Base-by-base conservation (phyloP, 2,888 invertebrate species). In the Phortica magna region DNA sequence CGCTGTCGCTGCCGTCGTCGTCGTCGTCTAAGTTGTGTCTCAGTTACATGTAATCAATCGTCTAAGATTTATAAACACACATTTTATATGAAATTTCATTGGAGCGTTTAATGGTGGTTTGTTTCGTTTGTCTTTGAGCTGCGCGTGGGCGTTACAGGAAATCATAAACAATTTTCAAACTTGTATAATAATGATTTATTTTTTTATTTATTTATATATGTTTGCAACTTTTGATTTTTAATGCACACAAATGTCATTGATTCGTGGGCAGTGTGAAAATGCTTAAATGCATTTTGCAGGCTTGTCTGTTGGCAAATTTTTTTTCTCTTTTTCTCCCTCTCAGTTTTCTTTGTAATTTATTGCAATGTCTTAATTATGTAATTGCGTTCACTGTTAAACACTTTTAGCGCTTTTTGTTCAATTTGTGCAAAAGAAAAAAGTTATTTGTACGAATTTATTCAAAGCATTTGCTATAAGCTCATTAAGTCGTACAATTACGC, bases 101-200 rank as follows among this genome's bases (percentile, higher is more conserved):
- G 12, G 43, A 14, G 68, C 68, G 9, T 42, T 43, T 68, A 68
- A 48, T 68, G 14, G 14, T 68, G 14, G 14, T 55, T 55, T 7
- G 55, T 55, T 55, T 55, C 55, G 55, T 55, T 55, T 55, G 14
- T n/a, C 17, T 68, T 43, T 68, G 43, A 17, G 17, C n/a, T 39
- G 17, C 19, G 10, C 9, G 87, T 82, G 74, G 79, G 85, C 78
- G 82, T 79, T 83, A 78, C 88, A 88, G 85, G 85, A 85, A 85
- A 85, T 87, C 85, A 79, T 85, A 81, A 87, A 76, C 80, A 77
- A 80, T 83, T 85, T 85, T 81, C 80, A 85, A 31, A 48, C 68
- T 68, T 55, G 17, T 17, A 55, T 55, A 55, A 55, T 55, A 55
- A 55, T 55, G n/a, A n/a, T n/a, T n/a, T 53, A 68, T 43, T 43